phyloP scores from a whole-genome alignment of 2,888 invertebrate genomes.

The Epiblema foenella region DNA sequence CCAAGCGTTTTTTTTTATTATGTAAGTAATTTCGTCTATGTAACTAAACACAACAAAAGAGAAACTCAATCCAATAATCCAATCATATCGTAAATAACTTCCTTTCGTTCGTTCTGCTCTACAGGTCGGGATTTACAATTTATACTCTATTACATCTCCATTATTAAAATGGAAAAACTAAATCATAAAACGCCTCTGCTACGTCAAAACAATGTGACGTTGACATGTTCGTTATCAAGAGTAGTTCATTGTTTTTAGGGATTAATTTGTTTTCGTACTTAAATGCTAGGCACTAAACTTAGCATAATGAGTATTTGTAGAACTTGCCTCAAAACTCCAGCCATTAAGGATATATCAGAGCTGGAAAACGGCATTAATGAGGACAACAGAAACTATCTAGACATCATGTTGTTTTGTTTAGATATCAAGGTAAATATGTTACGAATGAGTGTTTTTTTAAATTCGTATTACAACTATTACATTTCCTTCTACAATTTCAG shows the following conservation, averaged over 20 bases:
- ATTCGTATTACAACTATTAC: constrained; percentile 9
- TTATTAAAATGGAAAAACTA: neutral
- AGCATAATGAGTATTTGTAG: constrained; percentile 60
- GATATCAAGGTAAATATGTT: constrained; percentile 63
- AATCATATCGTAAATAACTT: too few species aligned
- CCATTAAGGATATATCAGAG: constrained; percentile 59
- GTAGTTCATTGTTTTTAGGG: constrained; percentile 9
- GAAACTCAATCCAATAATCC: too few species aligned
- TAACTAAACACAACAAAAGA: too few species aligned
- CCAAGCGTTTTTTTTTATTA: too few species aligned
- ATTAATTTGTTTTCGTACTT: constrained; percentile 3
- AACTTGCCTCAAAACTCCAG: constrained; percentile 60
- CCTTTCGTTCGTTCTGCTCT: too few species aligned
- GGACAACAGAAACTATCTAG: constrained; percentile 51
- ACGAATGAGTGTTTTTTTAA: neutral
- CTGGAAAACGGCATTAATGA: constrained; percentile 51
- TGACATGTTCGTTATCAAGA: constrained; percentile 1
- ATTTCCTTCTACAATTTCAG: constrained; percentile 51
- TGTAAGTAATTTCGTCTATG: too few species aligned
- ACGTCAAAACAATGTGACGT: constrained; percentile 17
- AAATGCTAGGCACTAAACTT: neutral
- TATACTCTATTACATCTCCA: too few species aligned
- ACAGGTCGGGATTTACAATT: too few species aligned
- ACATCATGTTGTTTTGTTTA: constrained; percentile 68
- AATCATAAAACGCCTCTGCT: neutral